Conservation (phyloP, 2,888 invertebrate species). For the Stictocephala bisonia region DNA sequence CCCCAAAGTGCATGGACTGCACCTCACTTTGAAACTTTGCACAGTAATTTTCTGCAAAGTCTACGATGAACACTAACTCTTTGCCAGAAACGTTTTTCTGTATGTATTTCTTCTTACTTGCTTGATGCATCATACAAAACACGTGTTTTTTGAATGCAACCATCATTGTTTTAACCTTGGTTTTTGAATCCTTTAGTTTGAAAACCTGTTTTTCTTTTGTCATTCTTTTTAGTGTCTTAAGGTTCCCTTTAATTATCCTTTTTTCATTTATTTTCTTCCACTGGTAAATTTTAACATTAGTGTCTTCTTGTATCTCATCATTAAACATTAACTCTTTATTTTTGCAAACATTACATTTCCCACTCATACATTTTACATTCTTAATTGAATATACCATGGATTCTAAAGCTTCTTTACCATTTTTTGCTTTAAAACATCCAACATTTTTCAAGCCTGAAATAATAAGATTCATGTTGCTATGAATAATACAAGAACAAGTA, state of each 20-base stretch:
- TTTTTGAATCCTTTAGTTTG: background rate
- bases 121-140: background rate
- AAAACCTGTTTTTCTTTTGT: background rate
- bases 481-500: background rate
- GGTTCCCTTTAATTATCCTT: background rate
- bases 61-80: background rate
- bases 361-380: background rate
- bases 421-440: background rate
- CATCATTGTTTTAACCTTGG: background rate
- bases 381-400: background rate
- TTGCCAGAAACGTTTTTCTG: background rate
- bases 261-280: background rate
- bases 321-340: background rate
- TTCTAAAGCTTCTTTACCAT: background rate
- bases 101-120: too few species aligned
- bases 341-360: background rate
- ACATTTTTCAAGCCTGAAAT: background rate
- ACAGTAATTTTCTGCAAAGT: slow-evolving; percentile 1
- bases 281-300: background rate
- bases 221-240: background rate
- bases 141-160: slow-evolving; percentile 7
- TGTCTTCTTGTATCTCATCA: background rate
- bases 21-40: background rate
- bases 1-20: background rate
- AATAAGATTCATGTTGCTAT: background rate